phyloP scores from a whole-genome alignment of 2,113 vertebrate species.

The Rhabdomys dilectus region DNA sequence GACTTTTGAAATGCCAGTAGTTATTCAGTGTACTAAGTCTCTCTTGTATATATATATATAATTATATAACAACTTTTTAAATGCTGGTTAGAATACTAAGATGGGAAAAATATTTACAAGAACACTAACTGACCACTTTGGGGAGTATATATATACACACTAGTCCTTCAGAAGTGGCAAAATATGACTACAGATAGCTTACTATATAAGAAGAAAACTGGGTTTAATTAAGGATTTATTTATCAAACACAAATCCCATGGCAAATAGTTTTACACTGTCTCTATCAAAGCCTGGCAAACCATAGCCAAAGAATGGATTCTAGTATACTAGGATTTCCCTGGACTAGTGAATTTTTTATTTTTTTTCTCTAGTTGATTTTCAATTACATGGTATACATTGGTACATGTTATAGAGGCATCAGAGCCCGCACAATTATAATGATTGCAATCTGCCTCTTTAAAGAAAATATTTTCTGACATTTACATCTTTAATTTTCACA shows the following conservation, averaged over 20 bases:
- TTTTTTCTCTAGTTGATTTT: background rate
- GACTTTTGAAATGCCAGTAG: background rate
- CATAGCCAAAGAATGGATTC: background rate
- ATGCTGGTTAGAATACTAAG: no score
- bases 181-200: constrained; percentile 19
- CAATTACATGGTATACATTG: background rate
- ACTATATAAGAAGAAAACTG: constrained; percentile 32
- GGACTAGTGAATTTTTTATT: background rate
- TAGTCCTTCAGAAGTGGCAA: background rate
- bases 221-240: constrained; percentile 46
- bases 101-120: no score
- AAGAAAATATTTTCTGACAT: constrained; percentile 36
- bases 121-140: no score
- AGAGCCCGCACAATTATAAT: background rate
- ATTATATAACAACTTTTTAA: no score
- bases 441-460: background rate
- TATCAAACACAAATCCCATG: background rate
- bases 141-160: background rate
- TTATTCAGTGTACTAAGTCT: background rate
- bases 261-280: background rate
- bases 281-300: background rate
- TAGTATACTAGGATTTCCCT: background rate
- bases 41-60: background rate
- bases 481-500: constrained; percentile 33
- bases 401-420: background rate